Evolutionary conservation across 2,888 invertebrate genomes (phyloP).

Genomic region (Lycophotia porphyrea): DNA sequence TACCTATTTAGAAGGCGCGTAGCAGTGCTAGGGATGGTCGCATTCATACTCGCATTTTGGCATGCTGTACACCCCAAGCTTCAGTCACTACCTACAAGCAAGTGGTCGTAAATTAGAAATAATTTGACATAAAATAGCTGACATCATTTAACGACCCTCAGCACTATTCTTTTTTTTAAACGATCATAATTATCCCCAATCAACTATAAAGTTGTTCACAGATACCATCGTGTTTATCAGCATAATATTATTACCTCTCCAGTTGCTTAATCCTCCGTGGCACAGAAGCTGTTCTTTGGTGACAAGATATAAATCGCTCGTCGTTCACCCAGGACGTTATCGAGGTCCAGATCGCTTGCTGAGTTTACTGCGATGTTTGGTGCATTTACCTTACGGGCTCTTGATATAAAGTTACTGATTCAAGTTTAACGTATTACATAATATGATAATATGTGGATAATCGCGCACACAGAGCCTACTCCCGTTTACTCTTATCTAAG

Average conservation of each 20-base stretch:
- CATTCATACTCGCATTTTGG: too few species aligned
- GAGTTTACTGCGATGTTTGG: slow-evolving; percentile 67
- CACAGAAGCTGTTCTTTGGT: slow-evolving; percentile 53
- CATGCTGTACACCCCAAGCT: too few species aligned
- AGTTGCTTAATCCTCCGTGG: slow-evolving; percentile 20
- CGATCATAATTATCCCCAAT: neutral
- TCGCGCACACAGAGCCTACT: slow-evolving; percentile 42
- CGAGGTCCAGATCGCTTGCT: slow-evolving; percentile 64
- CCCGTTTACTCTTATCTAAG: slow-evolving; percentile 48
- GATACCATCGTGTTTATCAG: neutral
- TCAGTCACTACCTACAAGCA: neutral
- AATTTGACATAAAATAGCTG: too few species aligned
- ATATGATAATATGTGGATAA: slow-evolving; percentile 57
- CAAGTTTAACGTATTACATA: slow-evolving; percentile 48
- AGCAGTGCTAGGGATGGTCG: too few species aligned
- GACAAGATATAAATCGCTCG: slow-evolving; percentile 67
- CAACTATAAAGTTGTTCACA: neutral
- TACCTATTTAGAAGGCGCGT: too few species aligned
- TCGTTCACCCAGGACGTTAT: slow-evolving; percentile 60
- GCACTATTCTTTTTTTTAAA: neutral
- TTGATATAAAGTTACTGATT: slow-evolving; percentile 62
- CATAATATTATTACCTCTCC: slow-evolving; percentile 19
- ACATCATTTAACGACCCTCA: neutral
- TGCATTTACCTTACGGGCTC: slow-evolving; percentile 55
- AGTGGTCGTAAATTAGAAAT: too few species aligned